Evolutionary conservation across 2,888 invertebrate genomes (phyloP).

Genomic region (Thyatira batis): DNA sequence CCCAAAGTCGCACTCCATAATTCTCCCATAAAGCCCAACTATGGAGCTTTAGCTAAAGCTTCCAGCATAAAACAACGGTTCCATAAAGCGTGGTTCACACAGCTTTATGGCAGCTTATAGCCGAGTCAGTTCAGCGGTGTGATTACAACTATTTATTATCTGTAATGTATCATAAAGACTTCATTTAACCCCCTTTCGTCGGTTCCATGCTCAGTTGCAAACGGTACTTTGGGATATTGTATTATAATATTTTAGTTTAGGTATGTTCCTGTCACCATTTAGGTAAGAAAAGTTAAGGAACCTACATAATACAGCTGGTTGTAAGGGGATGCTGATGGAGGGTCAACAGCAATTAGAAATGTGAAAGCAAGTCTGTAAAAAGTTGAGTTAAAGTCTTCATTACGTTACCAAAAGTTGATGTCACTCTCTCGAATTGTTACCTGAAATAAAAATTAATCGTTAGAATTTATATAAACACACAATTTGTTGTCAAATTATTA

Average conservation of each 20-base stretch:
- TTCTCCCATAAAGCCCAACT: background rate
- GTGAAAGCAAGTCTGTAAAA: no score
- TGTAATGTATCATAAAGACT: constrained; percentile 43
- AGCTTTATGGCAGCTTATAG: background rate
- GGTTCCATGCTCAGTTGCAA: constrained; percentile 17
- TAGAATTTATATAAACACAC: no score
- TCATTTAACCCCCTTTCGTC: constrained; percentile 48
- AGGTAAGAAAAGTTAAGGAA: no score
- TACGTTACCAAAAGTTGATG: no score
- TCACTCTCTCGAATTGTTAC: no score
- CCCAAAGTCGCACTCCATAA: background rate
- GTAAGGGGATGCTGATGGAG: no score
- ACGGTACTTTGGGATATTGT: background rate
- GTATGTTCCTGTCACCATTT: no score
- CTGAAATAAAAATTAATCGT: no score
- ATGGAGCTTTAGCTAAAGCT: background rate
- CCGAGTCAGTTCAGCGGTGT: constrained; percentile 10
- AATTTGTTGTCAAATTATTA: no score
- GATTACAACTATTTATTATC: constrained; percentile 45
- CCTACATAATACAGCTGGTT: no score
- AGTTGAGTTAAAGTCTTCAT: no score
- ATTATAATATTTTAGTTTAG: background rate
- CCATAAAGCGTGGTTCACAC: background rate
- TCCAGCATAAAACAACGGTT: background rate
- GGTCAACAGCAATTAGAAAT: no score